Evolutionary conservation across 2,797 vertebrate genomes (phyloP), one percentile per base, ranked within the genome.

Genomic region (Peromyscus eremicus): DNA sequence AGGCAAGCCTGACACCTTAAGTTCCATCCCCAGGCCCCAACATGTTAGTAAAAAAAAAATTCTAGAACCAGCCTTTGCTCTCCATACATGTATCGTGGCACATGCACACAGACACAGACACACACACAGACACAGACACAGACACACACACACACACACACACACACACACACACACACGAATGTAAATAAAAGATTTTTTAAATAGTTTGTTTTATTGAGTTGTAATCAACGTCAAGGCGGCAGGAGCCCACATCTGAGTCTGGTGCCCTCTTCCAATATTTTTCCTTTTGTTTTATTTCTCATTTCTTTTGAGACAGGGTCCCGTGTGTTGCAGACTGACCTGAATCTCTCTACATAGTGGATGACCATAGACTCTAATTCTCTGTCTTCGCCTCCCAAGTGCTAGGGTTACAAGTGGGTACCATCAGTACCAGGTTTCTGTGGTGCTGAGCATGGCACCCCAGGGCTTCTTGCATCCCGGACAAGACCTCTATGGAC

Each of bases 201-300:
- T 52, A 85, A 70, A 70, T n/a, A 23, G 52, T 34, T 43, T 70
- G 11, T 23, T 70, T 49, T 94, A 96, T 32, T 87, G 96, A 75
- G 91, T 97, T 97, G 80, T 93, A 95, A 97, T 87, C 97, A 97
- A 97, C 97, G 89, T 96, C 94, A 91, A 79, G 71, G 97, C 94
- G 95, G 89, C 95, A 97, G 84, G 84, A 97, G 82, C 91, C 93
- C 94, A 87, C 64, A 75, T 80, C 68, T 97, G 95, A 95, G 86
- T 40, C 84, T 29, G 21, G 80, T 96, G 97, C 97, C 95, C 95
- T 97, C 82, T 91, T 89, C 71, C 81, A 66, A 94, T 92, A 17
- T 85, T 90, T 97, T 89, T 97, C 16, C 12, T 71, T 71, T 52
- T 55, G 66, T 29, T 71, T 55, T 27, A 17, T 87, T 87, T 87